Evolutionary conservation across 2,888 invertebrate genomes (phyloP), one percentile per base, ranked within the genome.

Genomic region (Sussaba pulchella): DNA sequence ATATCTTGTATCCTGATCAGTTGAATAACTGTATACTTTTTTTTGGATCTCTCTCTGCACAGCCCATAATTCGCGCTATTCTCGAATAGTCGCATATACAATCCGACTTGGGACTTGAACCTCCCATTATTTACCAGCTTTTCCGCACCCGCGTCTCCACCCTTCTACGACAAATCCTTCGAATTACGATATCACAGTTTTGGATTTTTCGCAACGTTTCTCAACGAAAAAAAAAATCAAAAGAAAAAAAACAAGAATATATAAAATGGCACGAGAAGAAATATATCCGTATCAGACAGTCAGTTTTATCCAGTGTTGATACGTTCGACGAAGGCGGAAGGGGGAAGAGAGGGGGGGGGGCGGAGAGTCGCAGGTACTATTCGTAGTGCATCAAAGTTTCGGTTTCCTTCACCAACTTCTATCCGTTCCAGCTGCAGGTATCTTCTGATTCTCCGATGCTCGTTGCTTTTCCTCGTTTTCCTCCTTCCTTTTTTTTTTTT

Each of bases 171-270:
- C 26, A 26, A 54, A 67, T 67, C 67, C 52, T 39, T 39, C 50
- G 67, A 67, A 19, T 67, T 67, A 67, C 67, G 67, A 52, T 67
- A 67, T 67, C 67, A 21, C 67, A 67, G 39, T 39, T 45, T 52
- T 52, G 50, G n/a, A 67, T 50, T 39, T 21, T 39, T 39, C 31
- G 14, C 39, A 31, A n/a, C 21, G 39, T 52, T 39, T 50, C 36
- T n/a, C n/a, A n/a, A 52, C 39, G 50, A 39, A 50, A 50, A 59
- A 39, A 36, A 19, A 5, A n/a, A n/a, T 12, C 2, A 31, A n/a
- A n/a, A n/a, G n/a, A n/a, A n/a, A n/a, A n/a, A n/a, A n/a, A n/a
- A n/a, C n/a, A n/a, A n/a, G n/a, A n/a, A n/a, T n/a, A n/a, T n/a
- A 52, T 14, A 8, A 14, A 39, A 31, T 12, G 41, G 5, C 4